A percentile compares a stretch with the other conserved stretches of the same genome.
phyloP scores from a whole-genome alignment of 2,113 vertebrate species.

The Clinocottus analis region DNA sequence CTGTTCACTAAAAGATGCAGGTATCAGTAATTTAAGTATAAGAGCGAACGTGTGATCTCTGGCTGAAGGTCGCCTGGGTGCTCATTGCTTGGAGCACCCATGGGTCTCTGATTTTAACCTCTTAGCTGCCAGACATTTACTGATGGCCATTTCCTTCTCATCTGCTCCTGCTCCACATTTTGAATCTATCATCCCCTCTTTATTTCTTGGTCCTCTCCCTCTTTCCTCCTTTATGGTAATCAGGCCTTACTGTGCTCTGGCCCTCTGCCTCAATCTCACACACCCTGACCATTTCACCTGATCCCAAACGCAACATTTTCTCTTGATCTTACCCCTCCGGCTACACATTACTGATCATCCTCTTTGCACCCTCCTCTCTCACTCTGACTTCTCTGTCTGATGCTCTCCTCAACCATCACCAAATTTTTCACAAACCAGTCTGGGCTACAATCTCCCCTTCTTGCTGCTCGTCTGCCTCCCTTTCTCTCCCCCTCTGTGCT shows the following conservation, averaged over 20 bases:
- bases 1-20: slow-evolving; percentile 31
- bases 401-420: slow-evolving; percentile 15
- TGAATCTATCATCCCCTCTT: slow-evolving; percentile 25
- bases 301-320: slow-evolving; percentile 57
- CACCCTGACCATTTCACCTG: slow-evolving; percentile 66
- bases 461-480: slow-evolving; percentile 12
- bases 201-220: background rate
- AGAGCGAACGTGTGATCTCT: slow-evolving; percentile 44
- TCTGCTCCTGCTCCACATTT: slow-evolving; percentile 1
- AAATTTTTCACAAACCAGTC: slow-evolving; percentile 38
- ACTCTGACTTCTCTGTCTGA: slow-evolving; percentile 6
- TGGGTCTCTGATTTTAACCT: slow-evolving; percentile 44
- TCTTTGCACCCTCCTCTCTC: slow-evolving; percentile 20
- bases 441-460: slow-evolving; percentile 15
- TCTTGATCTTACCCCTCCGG: slow-evolving; percentile 60
- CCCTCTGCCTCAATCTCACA: slow-evolving; percentile 48
- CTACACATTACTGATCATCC: slow-evolving; percentile 56
- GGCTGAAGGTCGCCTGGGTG: slow-evolving; percentile 52
- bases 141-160: background rate
- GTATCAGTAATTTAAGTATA: slow-evolving; percentile 51
- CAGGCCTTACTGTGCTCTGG: slow-evolving; percentile 25
- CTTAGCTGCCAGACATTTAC: slow-evolving; percentile 31
- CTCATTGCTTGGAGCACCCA: slow-evolving; percentile 40
- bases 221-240: slow-evolving; percentile 40
- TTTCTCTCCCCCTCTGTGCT: slow-evolving; percentile 32